phyloP scores from a whole-genome alignment of 2,113 vertebrate species.

The Larimichthys crocea region DNA sequence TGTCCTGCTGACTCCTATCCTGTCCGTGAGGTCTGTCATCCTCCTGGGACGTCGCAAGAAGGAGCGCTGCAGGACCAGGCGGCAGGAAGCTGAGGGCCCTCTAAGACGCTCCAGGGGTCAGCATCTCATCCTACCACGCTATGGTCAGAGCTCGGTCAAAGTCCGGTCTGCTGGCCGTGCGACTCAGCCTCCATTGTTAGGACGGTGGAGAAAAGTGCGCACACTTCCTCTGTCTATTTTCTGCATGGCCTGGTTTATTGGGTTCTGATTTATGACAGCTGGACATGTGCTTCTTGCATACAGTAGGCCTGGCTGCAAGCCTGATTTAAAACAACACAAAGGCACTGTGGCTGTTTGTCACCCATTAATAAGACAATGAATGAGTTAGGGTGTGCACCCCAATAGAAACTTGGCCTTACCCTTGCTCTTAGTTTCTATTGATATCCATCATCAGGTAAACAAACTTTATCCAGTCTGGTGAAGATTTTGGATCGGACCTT shows the following conservation, averaged over 20 bases:
- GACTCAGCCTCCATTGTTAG: constrained; percentile 77
- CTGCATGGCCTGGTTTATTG: constrained; percentile 66
- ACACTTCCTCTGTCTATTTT: constrained; percentile 81
- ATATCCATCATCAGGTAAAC: constrained; percentile 3
- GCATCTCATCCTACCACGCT: constrained; percentile 46
- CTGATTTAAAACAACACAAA: constrained; percentile 58
- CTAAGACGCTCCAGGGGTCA: constrained; percentile 78
- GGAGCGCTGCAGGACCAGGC: constrained; percentile 26
- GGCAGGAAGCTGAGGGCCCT: constrained; percentile 79
- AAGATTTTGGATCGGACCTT: not conserved
- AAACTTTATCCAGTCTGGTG: not conserved
- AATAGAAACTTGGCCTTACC: constrained; percentile 39
- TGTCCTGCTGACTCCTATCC: constrained; percentile 74
- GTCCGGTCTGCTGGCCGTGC: constrained; percentile 54
- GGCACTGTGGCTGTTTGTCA: constrained; percentile 14
- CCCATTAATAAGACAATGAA: constrained; percentile 55
- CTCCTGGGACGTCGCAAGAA: constrained; percentile 55
- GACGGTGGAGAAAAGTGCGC: constrained; percentile 51
- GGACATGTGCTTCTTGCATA: constrained; percentile 33
- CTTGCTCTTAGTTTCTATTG: constrained; percentile 31
- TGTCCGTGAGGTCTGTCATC: constrained; percentile 55
- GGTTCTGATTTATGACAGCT: constrained; percentile 69
- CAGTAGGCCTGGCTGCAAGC: constrained; percentile 26
- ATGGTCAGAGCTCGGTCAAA: constrained; percentile 27
- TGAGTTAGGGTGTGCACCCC: not conserved